Base-by-base conservation (phyloP, 2,113 vertebrate genomes). In the Hyperopisus bebe region DNA sequence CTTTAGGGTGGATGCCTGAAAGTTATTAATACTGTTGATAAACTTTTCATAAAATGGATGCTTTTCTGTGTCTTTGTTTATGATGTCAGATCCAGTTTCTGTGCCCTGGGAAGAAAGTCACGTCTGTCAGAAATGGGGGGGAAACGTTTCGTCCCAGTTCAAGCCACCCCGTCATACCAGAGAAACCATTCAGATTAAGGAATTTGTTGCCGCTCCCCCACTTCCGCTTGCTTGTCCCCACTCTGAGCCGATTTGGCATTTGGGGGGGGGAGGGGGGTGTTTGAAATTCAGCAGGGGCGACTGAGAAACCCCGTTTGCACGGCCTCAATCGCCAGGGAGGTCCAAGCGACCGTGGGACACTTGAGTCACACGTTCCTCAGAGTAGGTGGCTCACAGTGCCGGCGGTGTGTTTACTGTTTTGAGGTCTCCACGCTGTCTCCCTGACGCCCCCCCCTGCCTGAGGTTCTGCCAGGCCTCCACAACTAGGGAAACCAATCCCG, bases 401-500 rank as follows among this genome's bases (percentile, higher is more conserved):
- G 10, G 83, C 46, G 3, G 46, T 86, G 24, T 86, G 47, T 88
- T 88, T 62, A 21, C 27, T 48, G 9, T 48, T 90, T 44, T 74
- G 55, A 11, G 3, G 55, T 87, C 8, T 51, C 47, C 47, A 51
- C 21, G 47, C 42, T 5, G 84, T 50, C 84, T 86, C 84, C 47
- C 44, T 51, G 80, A 48, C 6, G 5, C 84, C 46, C 44, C 84
- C 44, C n/a, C 13, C 84, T 6, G 9, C 46, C 84, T 19, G 17
- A 53, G 51, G 51, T 6, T 51, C 48, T 35, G 27, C 21, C 8
- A 3, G 13, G n/a, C 42, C 46, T 55, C 8, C 7, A 5, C 31
- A 48, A 74, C 47, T 51, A 84, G 35, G 85, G 10, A 86, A 86
- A 90, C 55, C 44, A 87, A 66, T 77, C 66, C 62, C 31, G 70